These are phyloP conservation scores for Epinotia ramella DNA, from an alignment of 2,888 invertebrate genomes.

Conservation along the genomic window DNA sequence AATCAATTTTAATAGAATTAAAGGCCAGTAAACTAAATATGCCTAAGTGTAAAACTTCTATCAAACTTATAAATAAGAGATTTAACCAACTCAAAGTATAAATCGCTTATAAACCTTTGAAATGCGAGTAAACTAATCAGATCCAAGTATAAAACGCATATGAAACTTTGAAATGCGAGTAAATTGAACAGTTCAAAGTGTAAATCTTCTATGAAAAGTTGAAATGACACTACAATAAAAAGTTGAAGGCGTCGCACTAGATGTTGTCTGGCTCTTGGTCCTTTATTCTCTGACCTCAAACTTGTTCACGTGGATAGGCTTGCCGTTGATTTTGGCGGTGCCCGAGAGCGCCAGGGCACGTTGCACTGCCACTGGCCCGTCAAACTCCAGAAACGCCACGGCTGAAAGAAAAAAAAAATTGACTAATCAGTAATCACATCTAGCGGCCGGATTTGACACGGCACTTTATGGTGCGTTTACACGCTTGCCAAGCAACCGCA, in stretches of 20 bases:
- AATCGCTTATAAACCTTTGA: neutral
- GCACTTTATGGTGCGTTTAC: too few species aligned
- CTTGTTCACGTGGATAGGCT: constrained; percentile 64
- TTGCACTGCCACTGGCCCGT: constrained; percentile 65
- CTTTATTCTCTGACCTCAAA: constrained; percentile 57
- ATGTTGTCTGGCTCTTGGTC: neutral
- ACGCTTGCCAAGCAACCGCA: too few species aligned
- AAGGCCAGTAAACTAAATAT: too few species aligned
- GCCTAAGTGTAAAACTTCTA: too few species aligned
- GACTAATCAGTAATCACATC: too few species aligned
- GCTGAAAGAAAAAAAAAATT: constrained; percentile 56
- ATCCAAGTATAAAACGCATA: neutral
- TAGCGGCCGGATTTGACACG: too few species aligned
- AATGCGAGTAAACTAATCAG: neutral
- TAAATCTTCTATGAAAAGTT: neutral
- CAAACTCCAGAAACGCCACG: constrained; percentile 73
- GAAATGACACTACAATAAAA: neutral
- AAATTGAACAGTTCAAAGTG: neutral
- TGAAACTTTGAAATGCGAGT: neutral
- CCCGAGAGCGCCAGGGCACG: constrained; percentile 59
- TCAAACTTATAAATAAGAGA: too few species aligned
- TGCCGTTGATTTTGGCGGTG: constrained; percentile 62
- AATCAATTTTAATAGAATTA: too few species aligned
- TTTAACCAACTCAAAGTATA: neutral
- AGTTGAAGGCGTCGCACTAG: neutral